Conservation (phyloP, 1,140 invertebrate genomes). For the Bombus confusus region DNA sequence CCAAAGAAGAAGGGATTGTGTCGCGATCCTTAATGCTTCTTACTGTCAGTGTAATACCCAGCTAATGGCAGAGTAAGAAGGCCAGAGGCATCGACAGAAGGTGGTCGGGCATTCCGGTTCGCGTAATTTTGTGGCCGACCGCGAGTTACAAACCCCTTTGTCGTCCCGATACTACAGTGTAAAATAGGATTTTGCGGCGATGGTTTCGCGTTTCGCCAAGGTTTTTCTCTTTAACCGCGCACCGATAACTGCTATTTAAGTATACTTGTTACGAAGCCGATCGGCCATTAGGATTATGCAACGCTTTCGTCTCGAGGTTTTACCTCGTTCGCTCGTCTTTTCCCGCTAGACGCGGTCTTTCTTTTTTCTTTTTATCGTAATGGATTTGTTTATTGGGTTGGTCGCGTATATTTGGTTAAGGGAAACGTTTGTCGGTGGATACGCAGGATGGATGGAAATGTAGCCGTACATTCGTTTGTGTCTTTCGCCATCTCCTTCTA, state of each 20-base stretch:
- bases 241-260: not conserved
- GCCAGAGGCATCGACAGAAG: constrained; percentile 31
- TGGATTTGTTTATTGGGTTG: not conserved
- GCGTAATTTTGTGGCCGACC: constrained; percentile 65
- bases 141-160: constrained; percentile 46
- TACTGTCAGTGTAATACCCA: constrained; percentile 71
- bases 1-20: constrained; percentile 71
- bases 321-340: not conserved
- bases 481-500: too few species aligned
- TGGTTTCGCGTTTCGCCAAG: not conserved
- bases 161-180: constrained; percentile 64
- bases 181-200: constrained; percentile 68
- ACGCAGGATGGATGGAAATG: too few species aligned
- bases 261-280: not conserved
- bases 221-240: not conserved
- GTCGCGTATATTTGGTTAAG: too few species aligned
- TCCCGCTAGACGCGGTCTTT: too few species aligned
- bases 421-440: too few species aligned
- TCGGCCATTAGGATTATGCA: not conserved
- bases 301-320: not conserved
- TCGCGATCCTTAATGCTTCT: constrained; percentile 71
- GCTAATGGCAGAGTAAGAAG: constrained; percentile 63
- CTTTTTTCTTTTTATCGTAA: too few species aligned
- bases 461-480: too few species aligned
- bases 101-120: constrained; percentile 41